phyloP scores from a whole-genome alignment of 1,140 invertebrate species.

The Aradophagus sp. region DNA sequence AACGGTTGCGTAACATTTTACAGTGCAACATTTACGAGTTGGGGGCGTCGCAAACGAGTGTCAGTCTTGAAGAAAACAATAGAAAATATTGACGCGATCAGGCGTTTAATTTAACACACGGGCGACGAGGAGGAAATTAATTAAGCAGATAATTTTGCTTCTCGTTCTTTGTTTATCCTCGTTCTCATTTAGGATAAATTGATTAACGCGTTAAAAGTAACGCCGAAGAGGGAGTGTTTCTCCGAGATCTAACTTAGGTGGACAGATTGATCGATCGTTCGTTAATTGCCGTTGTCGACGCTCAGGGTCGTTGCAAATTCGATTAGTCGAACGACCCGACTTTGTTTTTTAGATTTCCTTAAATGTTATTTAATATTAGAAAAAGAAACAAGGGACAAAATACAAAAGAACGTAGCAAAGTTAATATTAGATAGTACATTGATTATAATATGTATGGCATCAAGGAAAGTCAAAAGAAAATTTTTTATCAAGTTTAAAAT shows the following conservation, averaged over 20 bases:
- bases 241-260: conserved; percentile 45
- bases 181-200: conserved; percentile 34
- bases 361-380: no score
- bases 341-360: no score
- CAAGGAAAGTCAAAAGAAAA: no score
- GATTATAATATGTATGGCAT: no score
- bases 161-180: conserved; percentile 20
- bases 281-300: conserved; percentile 62
- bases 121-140: conserved; percentile 10
- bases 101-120: conserved; percentile 1
- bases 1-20: no score
- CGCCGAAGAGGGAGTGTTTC: conserved; percentile 6
- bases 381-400: no score
- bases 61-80: background rate
- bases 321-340: conserved; percentile 61
- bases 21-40: no score
- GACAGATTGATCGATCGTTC: conserved; percentile 62
- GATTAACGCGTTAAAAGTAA: conserved; percentile 31
- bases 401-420: no score
- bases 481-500: no score
- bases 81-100: conserved; percentile 2
- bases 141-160: conserved; percentile 8
- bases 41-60: no score
- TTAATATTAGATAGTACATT: no score
- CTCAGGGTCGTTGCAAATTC: conserved; percentile 61